A percentile compares a stretch with the other conserved stretches of the same genome.
Evolutionary conservation across 2,888 invertebrate genomes (phyloP).

Genomic region (Chloroclystis v-ata): DNA sequence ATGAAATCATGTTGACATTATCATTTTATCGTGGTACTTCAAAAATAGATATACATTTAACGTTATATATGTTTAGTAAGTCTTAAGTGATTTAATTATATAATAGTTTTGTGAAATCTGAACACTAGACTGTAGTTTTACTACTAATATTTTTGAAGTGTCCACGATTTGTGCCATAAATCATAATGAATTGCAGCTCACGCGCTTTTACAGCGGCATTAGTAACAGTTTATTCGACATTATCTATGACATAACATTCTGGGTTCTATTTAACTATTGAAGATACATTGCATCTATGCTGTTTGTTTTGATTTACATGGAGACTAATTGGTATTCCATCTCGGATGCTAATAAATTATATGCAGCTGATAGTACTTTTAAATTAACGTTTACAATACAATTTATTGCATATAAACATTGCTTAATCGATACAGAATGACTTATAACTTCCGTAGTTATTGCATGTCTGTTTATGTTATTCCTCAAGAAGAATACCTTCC

Average conservation of each 20-base stretch:
- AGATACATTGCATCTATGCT: slow-evolving; percentile 8
- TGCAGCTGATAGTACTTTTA: slow-evolving; percentile 4
- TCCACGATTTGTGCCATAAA: slow-evolving; percentile 55
- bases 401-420: no score
- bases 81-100: no score
- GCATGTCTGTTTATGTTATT: no score
- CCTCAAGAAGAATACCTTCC: no score
- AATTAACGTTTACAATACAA: slow-evolving; percentile 3
- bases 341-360: slow-evolving; percentile 15
- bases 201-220: slow-evolving; percentile 66
- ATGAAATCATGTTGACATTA: slow-evolving; percentile 60
- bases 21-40: slow-evolving; percentile 51
- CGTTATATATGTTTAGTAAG: no score
- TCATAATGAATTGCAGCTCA: slow-evolving; percentile 64
- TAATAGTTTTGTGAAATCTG: neutral
- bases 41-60: slow-evolving; percentile 29
- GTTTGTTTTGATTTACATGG: slow-evolving; percentile 24
- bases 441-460: no score
- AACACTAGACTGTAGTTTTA: no score
- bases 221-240: slow-evolving; percentile 56
- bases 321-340: slow-evolving; percentile 19
- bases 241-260: slow-evolving; percentile 23
- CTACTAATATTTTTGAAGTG: slow-evolving; percentile 44
- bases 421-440: no score
- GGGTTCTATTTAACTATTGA: slow-evolving; percentile 15